Percentiles rank a stretch among this genome's conserved stretches.
These are phyloP conservation scores for Discoglossus pictus DNA, from an alignment of 2,797 vertebrate species.

Conservation along the genomic window DNA sequence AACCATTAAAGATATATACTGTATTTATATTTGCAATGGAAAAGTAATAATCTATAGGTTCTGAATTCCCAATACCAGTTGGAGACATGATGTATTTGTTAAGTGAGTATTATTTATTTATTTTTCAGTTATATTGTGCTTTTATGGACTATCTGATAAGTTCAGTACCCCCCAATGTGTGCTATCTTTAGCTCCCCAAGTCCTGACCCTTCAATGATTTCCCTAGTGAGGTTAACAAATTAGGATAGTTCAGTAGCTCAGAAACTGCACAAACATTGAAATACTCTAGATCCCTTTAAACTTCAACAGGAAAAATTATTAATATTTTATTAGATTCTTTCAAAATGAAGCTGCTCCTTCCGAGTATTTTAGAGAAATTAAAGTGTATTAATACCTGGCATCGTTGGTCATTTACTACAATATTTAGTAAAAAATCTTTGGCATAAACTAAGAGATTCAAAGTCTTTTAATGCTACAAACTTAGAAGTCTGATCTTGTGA, in stretches of 20 bases:
- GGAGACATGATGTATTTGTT: no score
- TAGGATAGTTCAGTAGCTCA: background rate
- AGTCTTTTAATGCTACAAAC: background rate
- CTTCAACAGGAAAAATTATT: background rate
- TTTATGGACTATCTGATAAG: background rate
- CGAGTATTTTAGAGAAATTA: background rate
- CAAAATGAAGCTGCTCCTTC: background rate
- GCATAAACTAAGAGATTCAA: no score
- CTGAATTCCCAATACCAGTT: no score
- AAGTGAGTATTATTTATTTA: no score
- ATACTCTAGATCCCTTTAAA: slow-evolving; percentile 6
- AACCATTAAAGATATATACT: no score
- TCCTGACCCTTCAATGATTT: background rate
- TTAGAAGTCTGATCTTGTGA: background rate
- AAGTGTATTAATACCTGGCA: background rate
- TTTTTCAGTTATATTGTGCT: no score
- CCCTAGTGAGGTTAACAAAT: slow-evolving; percentile 10
- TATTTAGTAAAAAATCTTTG: no score
- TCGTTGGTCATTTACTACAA: no score
- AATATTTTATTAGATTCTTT: background rate
- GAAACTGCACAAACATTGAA: slow-evolving; percentile 6
- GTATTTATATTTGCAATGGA: no score
- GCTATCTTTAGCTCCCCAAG: background rate
- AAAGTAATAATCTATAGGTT: no score
- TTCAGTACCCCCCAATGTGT: background rate